Evolutionary conservation across 2,888 invertebrate species (phyloP).

Genomic region (Cheilosia impressa): DNA sequence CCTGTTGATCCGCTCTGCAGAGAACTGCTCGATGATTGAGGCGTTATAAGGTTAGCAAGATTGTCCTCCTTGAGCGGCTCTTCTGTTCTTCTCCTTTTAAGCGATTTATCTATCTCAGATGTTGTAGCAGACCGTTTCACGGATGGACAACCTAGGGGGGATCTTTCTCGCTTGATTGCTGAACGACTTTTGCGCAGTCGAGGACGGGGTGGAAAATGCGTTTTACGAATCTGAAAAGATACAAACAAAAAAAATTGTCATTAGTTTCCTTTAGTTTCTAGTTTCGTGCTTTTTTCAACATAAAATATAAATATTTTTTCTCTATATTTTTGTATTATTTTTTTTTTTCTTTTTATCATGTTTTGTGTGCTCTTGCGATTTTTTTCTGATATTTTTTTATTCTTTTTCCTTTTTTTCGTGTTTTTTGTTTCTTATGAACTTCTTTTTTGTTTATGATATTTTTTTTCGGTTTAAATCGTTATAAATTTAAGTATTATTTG

Average conservation of each 20-base stretch:
- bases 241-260: conserved; percentile 12
- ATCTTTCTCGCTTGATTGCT: conserved; percentile 21
- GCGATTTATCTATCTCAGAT: conserved; percentile 12
- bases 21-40: conserved; percentile 39
- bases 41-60: conserved; percentile 8
- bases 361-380: background rate
- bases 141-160: background rate
- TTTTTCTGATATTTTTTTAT: background rate
- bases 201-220: conserved; percentile 88
- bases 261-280: background rate
- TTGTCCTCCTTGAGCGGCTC: conserved; percentile 2
- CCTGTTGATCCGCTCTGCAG: conserved; percentile 43
- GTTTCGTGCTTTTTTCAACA: conserved; percentile 6
- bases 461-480: conserved; percentile 43
- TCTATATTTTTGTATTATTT: background rate
- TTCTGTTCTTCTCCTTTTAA: conserved; percentile 8
- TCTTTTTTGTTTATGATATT: background rate
- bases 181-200: conserved; percentile 80
- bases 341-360: too few relatives aligned
- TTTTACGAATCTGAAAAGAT: conserved; percentile 86
- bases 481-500: conserved; percentile 23
- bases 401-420: background rate
- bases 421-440: conserved; percentile 1
- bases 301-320: background rate
- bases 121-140: conserved; percentile 31